phyloP scores from a whole-genome alignment of 92 coral and sea anemone genomes.

The Zoanthus solanderi region DNA sequence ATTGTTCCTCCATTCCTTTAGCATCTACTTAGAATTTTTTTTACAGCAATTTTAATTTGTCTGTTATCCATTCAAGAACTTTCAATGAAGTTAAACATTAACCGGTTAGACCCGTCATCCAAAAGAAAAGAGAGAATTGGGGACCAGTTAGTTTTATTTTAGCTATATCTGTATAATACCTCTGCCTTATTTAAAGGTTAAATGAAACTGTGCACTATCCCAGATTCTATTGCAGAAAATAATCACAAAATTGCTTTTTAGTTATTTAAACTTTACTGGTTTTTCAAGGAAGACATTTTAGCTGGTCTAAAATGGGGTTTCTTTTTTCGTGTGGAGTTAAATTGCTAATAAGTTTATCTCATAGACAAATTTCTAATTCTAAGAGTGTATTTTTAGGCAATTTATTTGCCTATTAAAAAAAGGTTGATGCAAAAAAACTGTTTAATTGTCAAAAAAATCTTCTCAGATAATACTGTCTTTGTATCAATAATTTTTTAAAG shows the following conservation, averaged over 20 bases:
- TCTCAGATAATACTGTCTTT: background rate
- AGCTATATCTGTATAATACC: no score
- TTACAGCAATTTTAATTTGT: background rate
- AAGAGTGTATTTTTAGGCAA: constrained; percentile 12
- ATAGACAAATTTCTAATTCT: background rate
- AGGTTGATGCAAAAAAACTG: background rate
- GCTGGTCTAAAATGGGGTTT: constrained; percentile 37
- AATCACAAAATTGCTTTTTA: background rate
- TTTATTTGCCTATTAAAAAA: background rate
- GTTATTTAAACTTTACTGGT: constrained; percentile 2
- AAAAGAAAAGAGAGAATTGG: background rate
- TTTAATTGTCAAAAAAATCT: background rate
- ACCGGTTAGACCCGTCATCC: background rate
- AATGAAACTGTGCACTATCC: background rate
- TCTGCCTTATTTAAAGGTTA: no score
- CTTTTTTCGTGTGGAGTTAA: background rate
- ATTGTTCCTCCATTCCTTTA: no score
- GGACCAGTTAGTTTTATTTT: background rate
- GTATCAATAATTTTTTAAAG: background rate
- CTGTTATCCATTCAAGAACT: background rate
- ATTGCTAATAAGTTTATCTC: background rate
- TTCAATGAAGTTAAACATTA: background rate
- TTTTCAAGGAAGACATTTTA: constrained; percentile 10
- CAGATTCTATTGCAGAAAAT: background rate
- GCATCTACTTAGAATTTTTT: background rate